Base-by-base conservation (phyloP, 37 sponge, comb jelly and placozoan species). In the Mnemiopsis leidyi region DNA sequence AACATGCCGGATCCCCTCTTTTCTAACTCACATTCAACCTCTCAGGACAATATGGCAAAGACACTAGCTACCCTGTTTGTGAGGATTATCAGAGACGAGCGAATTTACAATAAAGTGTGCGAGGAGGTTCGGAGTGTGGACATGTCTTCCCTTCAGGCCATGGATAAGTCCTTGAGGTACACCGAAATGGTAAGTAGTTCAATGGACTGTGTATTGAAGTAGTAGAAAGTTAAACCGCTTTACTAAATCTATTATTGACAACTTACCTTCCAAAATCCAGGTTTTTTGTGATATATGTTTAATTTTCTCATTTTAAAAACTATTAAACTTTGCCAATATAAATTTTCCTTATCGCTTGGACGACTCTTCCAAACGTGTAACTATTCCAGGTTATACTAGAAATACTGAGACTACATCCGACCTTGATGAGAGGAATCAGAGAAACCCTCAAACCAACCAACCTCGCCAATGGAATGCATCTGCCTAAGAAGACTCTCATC, bases 41-140 rank as follows among this genome's bases (percentile, higher is more conserved):
- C n/a, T n/a, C 75, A 71, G 75, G 75, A 71, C 30, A 71, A 71
- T 25, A 71, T 71, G 75, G 75, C 75, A 13, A 71, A 71, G n/a
- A 71, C 75, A 28, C 5, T 71, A 28, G 75, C 75, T 29, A 71
- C 75, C 2, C 5, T 71, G 26, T 28, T 71, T 5, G 75, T 71
- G 26, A 13, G 75, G 30, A 7, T 71, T 7, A 71, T 71, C 3
- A 13, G 75, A 71, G 75, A 71, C 20, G 75, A 71, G 30, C 75
- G 30, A 25, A 71, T 71, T 7, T 71, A 71, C 75, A 71, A 71
- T 13, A 71, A 71, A 28, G 75, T 71, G 7, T 71, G 75, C 30
- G 75, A 71, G 7, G 75, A 71, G 20, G 75, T 71, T 13, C 25
- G 75, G 75, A n/a, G 30, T n/a, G 75, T 25, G 26, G 30, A 71